These are phyloP conservation scores for Hydrozoanthus tunicans DNA, from an alignment of 64 coral and sea anemone species.

Conservation along the genomic window DNA sequence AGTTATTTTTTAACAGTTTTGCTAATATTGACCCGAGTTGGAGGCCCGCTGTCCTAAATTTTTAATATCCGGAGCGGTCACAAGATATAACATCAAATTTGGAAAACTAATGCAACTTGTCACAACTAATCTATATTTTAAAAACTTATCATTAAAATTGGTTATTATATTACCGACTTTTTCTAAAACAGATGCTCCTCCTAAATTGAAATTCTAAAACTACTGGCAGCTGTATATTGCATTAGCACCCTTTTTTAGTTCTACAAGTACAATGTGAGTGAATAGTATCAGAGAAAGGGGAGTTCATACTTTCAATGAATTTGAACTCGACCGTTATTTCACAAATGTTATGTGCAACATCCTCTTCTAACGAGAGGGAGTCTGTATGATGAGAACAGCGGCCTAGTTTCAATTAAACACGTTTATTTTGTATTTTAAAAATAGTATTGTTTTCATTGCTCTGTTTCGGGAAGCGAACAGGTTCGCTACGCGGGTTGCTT, in stretches of 20 bases:
- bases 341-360: no score
- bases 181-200: not conserved
- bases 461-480: no score
- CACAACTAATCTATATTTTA: not conserved
- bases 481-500: no score
- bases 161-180: not conserved
- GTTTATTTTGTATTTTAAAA: no score
- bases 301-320: no score
- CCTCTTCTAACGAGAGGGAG: no score
- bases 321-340: no score
- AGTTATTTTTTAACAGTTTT: not conserved
- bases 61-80: constrained; percentile 1
- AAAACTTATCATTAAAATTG: not conserved
- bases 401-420: no score
- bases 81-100: not conserved
- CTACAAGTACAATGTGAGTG: not conserved
- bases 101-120: not conserved
- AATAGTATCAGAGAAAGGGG: not conserved
- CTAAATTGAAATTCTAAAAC: not conserved
- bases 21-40: not conserved
- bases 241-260: not conserved
- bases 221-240: not conserved
- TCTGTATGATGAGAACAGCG: no score
- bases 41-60: not conserved
- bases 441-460: no score